Evolutionary conservation across 2,797 vertebrate genomes (phyloP).

Genomic region (Scarus forsteni): DNA sequence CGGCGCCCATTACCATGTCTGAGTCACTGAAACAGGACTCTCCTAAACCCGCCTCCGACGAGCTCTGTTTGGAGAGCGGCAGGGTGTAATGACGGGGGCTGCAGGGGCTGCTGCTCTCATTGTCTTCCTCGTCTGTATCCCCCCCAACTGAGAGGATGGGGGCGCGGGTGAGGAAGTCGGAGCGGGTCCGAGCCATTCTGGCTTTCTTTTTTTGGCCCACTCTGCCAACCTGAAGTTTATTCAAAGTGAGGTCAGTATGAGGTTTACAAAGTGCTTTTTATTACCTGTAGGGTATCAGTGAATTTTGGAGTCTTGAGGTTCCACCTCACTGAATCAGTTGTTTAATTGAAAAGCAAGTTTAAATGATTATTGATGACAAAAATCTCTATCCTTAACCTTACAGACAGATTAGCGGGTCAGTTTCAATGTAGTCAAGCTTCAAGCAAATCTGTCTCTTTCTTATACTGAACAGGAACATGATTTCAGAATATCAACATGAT

Average conservation of each 20-base stretch:
- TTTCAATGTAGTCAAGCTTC: too few species aligned
- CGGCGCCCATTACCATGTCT: slow-evolving; percentile 95
- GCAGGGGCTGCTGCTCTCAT: slow-evolving; percentile 85
- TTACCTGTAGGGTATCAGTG: not conserved
- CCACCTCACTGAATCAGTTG: slow-evolving; percentile 18
- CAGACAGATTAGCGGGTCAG: too few species aligned
- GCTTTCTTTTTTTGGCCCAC: slow-evolving; percentile 96
- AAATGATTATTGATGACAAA: slow-evolving; percentile 2
- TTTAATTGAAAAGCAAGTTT: not conserved
- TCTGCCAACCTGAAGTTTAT: slow-evolving; percentile 93
- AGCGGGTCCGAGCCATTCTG: slow-evolving; percentile 98
- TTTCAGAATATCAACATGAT: too few species aligned
- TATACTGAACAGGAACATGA: too few species aligned
- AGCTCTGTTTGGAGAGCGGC: slow-evolving; percentile 86
- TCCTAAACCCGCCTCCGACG: slow-evolving; percentile 83
- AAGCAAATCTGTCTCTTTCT: too few species aligned
- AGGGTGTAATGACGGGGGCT: slow-evolving; percentile 86
- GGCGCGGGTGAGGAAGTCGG: slow-evolving; percentile 98
- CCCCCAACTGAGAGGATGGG: slow-evolving; percentile 90
- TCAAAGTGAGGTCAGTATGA: slow-evolving; percentile 85
- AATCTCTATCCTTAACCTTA: too few species aligned
- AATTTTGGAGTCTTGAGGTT: not conserved
- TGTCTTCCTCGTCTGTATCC: slow-evolving; percentile 95
- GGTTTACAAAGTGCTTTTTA: slow-evolving; percentile 70
- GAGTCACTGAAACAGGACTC: slow-evolving; percentile 99